Percentiles rank a stretch among this genome's conserved stretches.
Conservation (phyloP, 92 coral and sea anemone genomes). For the Hydrozoanthus gracilis region DNA sequence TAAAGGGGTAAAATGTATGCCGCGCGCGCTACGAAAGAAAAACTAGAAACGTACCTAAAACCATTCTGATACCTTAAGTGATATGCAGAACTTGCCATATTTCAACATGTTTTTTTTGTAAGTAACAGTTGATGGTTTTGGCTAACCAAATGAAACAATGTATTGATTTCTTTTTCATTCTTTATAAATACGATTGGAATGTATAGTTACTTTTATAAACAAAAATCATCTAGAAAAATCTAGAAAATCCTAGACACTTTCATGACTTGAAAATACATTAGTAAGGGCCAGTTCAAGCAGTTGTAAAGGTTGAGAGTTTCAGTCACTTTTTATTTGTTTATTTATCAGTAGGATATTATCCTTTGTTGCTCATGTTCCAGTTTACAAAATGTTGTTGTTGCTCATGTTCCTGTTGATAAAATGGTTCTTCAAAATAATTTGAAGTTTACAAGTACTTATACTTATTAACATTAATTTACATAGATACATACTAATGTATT, state of each 20-base stretch:
- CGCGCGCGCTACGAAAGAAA: too few relatives aligned
- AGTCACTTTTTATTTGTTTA: constrained; percentile 38
- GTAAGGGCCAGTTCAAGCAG: constrained; percentile 29
- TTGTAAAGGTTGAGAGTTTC: constrained; percentile 37
- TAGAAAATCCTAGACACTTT: constrained; percentile 26
- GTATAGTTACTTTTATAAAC: constrained; percentile 17
- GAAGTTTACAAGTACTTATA: constrained; percentile 21
- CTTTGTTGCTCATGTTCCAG: constrained; percentile 24
- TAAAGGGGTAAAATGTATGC: too few relatives aligned
- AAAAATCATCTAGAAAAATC: constrained; percentile 21
- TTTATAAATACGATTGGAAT: constrained; percentile 18
- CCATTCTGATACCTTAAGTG: too few relatives aligned
- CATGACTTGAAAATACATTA: constrained; percentile 23
- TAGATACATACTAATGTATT: constrained; percentile 10
- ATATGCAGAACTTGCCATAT: constrained; percentile 36
- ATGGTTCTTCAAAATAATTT: constrained; percentile 18
- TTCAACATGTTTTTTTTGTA: constrained; percentile 33
- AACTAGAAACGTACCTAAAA: too few relatives aligned
- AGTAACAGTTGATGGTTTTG: constrained; percentile 35
- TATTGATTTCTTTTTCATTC: constrained; percentile 14
- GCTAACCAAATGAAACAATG: constrained; percentile 32
- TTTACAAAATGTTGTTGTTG: constrained; percentile 26
- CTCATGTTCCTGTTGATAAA: constrained; percentile 23
- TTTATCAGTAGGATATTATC: constrained; percentile 23
- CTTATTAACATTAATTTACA: constrained; percentile 11